These are phyloP conservation scores for Crossaster papposus DNA, from an alignment of 53 echinoderm and acorn worm genomes.

Conservation along the genomic window DNA sequence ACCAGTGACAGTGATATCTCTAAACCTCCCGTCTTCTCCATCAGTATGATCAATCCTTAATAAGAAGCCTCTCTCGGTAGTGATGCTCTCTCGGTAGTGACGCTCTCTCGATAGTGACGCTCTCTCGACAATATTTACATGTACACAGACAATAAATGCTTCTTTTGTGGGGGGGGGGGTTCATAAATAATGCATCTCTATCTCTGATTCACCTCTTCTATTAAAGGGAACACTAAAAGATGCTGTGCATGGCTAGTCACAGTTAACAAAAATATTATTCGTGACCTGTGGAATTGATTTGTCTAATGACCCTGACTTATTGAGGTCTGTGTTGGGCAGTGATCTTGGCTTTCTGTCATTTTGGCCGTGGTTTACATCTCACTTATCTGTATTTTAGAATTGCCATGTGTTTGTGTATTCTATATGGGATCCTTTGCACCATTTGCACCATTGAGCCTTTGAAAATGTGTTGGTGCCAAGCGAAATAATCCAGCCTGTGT, in stretches of 20 bases:
- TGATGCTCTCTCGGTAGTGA: not conserved
- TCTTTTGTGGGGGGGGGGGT: not conserved
- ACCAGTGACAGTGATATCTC: not conserved
- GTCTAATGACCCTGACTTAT: not conserved
- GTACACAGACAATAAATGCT: not conserved
- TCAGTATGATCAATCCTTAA: conserved; percentile 5
- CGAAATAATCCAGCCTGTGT: too few species aligned
- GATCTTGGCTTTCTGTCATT: not conserved
- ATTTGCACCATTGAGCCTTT: too few species aligned
- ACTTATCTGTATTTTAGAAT: not conserved
- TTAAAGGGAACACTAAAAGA: not conserved
- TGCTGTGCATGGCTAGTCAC: not conserved
- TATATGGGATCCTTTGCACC: not conserved
- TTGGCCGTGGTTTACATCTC: not conserved
- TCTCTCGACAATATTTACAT: not conserved
- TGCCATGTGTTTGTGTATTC: not conserved
- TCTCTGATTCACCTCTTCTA: conserved; percentile 1
- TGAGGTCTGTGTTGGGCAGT: not conserved
- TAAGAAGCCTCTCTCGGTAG: not conserved
- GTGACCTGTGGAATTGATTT: not conserved
- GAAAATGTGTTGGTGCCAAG: too few species aligned
- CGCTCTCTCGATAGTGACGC: not conserved
- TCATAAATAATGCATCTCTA: not conserved
- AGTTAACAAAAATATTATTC: not conserved
- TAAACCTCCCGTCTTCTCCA: not conserved